Conservation (phyloP, 2,888 invertebrate species). For the Orthosia incerta region DNA sequence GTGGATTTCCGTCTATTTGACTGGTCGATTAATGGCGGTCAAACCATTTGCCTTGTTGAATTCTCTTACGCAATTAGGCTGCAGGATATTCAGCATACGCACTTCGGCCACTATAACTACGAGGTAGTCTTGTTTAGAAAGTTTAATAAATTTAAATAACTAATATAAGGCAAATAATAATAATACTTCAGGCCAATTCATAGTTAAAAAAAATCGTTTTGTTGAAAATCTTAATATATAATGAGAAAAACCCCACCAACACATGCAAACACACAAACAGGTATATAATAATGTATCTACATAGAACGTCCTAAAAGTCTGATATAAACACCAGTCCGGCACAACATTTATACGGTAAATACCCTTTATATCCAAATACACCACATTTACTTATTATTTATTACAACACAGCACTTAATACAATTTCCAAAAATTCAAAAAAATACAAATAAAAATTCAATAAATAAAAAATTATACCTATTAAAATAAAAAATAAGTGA, state of each 20-base stretch:
- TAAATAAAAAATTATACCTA: neutral
- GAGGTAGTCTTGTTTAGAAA: neutral
- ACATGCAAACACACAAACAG: conserved; percentile 45
- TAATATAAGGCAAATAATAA: no score
- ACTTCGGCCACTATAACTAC: no score
- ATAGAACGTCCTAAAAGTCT: conserved; percentile 64
- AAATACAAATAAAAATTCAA: neutral
- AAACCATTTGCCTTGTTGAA: no score
- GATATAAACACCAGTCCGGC: conserved; percentile 60
- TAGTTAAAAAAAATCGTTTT: no score
- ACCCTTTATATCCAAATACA: conserved; percentile 72
- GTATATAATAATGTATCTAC: conserved; percentile 60
- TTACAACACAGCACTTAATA: conserved; percentile 48
- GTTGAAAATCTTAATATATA: neutral
- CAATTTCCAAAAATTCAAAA: conserved; percentile 20
- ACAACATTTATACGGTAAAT: conserved; percentile 70
- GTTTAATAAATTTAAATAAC: neutral
- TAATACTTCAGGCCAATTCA: neutral
- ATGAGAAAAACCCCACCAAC: conserved; percentile 11
- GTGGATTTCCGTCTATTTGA: no score
- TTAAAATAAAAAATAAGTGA: no score
- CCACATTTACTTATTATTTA: conserved; percentile 51
- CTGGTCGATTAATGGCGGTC: no score
- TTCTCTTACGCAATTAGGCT: no score
- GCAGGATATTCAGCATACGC: no score